phyloP scores from a whole-genome alignment of 2,113 vertebrate genomes.

The Conger conger region DNA sequence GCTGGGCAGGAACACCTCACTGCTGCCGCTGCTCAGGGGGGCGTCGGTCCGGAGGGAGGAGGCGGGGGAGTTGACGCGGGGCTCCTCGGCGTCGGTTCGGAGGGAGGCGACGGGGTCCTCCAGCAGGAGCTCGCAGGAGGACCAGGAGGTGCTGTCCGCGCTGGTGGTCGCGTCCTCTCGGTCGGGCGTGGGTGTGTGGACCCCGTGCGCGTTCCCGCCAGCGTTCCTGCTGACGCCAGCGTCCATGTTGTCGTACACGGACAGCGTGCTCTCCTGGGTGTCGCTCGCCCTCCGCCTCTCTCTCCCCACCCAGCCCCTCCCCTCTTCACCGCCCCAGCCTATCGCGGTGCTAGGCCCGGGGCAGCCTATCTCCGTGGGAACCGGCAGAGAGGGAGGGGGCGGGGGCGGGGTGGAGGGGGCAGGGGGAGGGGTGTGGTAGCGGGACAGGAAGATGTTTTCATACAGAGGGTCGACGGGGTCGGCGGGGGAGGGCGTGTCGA shows the following conservation, averaged over 20 bases:
- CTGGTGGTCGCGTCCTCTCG: slow-evolving; percentile 36
- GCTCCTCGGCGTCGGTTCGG: slow-evolving; percentile 34
- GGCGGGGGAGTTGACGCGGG: background rate
- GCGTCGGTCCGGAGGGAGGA: background rate
- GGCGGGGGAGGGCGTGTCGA: slow-evolving; percentile 10
- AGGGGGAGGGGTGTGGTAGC: slow-evolving; percentile 37
- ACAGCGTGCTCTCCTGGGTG: slow-evolving; percentile 58
- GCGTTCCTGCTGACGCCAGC: slow-evolving; percentile 36
- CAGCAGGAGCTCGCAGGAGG: slow-evolving; percentile 45
- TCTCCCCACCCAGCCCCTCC: background rate
- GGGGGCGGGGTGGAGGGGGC: slow-evolving; percentile 9
- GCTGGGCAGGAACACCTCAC: slow-evolving; percentile 71
- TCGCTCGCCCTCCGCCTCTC: slow-evolving; percentile 43
- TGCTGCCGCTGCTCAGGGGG: slow-evolving; percentile 61
- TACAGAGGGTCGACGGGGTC: slow-evolving; percentile 35
- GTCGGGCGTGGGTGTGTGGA: background rate
- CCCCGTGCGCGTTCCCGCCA: slow-evolving; percentile 8
- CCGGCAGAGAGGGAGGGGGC: slow-evolving; percentile 2
- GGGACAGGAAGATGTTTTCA: slow-evolving; percentile 61
- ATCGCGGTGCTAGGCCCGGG: background rate
- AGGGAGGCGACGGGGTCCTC: slow-evolving; percentile 37
- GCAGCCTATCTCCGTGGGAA: slow-evolving; percentile 37
- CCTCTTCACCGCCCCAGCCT: background rate
- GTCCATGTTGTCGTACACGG: slow-evolving; percentile 55
- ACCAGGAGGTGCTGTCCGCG: slow-evolving; percentile 54